Evolutionary conservation across 2,888 invertebrate species (phyloP), one percentile per base, ranked within the genome.

Genomic region (Folsomia candida): DNA sequence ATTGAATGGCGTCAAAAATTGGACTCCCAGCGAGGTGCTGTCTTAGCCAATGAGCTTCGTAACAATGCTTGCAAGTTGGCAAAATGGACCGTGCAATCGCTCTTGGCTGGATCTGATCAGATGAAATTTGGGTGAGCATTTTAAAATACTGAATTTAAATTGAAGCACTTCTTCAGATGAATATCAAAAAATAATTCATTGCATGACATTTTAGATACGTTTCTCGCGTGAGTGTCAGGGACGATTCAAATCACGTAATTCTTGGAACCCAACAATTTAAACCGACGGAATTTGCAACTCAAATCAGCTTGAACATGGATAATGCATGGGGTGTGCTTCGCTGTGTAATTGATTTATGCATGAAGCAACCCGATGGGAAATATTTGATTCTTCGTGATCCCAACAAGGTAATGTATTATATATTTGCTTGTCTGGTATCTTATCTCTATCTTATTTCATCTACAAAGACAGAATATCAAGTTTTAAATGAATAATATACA

Each of bases 61-160:
- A 99, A 99, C 84, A 99, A 99, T 86, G 94, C 97, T n/a, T 97
- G 97, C 87, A 99, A 99, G 85, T 87, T 99, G 73, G 98, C 98
- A 75, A 99, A 98, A 83, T 99, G 99, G 98, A 98, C 98, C 0
- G 94, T 97, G 0, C 94, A 92, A 85, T 93, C 97, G 4, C 86
- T 97, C 9, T 86, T 97, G 22, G 96, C 97, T 69, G 97, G 97
- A 37, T 96, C 97, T 3, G 97, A 98, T 86, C 94, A 96, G 84
- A 89, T 99, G 80, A 99, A 99, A 85, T 94, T 99, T 85, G 99
- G 98, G 81, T 88, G 81, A 76, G 20, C 27, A 28, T 37, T 51
- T 26, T 11, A 24, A n/a, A 57, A 51, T n/a, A 9, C n/a, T 37
- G 4, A n/a, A 57, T 20, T n/a, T 20, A 57, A 57, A n/a, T n/a